Evolutionary conservation across 2,113 vertebrate genomes (phyloP).

Genomic region (Nestor notabilis): DNA sequence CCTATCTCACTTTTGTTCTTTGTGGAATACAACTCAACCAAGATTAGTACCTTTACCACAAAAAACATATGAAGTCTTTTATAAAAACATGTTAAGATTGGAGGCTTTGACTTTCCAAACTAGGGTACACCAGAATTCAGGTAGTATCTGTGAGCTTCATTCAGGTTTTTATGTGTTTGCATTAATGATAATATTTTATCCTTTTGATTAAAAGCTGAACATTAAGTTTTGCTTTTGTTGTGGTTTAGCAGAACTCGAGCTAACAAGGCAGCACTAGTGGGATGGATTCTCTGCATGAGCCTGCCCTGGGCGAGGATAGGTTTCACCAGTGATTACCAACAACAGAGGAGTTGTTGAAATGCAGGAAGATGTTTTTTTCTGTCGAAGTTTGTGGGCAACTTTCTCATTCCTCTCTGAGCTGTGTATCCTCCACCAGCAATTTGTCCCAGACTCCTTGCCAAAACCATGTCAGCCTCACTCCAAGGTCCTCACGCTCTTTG

Average conservation of each 20-base stretch:
- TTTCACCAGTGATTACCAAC: not conserved
- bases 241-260: constrained; percentile 34
- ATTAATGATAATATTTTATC: not conserved
- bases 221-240: not conserved
- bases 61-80: not conserved
- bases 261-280: not conserved
- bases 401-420: not conserved
- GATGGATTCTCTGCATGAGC: not conserved
- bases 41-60: constrained; percentile 10
- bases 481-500: not conserved
- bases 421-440: constrained; percentile 3
- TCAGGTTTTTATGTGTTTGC: not conserved
- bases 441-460: constrained; percentile 20
- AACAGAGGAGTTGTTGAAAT: not conserved
- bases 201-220: not conserved
- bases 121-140: not conserved
- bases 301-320: not conserved
- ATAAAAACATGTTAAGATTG: not conserved
- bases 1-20: not conserved
- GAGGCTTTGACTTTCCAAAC: not conserved
- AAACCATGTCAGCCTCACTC: not conserved
- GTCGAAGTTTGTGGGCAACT: not conserved
- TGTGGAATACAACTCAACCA: not conserved
- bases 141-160: not conserved
- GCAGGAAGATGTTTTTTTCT: not conserved